Base-by-base conservation (phyloP, 2,888 invertebrate genomes). In the Microplitis manilae region DNA sequence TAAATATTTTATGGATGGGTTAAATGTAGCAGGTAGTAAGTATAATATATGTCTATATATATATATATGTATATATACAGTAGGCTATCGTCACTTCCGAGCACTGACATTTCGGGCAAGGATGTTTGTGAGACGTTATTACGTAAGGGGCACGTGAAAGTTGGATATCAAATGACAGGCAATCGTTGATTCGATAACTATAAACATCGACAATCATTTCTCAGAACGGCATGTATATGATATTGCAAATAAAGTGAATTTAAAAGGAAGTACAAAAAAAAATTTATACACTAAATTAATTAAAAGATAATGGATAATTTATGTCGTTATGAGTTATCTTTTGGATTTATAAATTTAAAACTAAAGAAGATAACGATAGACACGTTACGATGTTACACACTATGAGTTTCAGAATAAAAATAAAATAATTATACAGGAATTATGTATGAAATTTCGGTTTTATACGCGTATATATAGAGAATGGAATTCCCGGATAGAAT, bases 371-470 rank as follows among this genome's bases (percentile, higher is more conserved):
- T 30, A 50, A 50, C 50, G 50, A 50, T 50, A 13, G 50, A 50
- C 8, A 50, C 9, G 50, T 8, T 50, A 50, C 50, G 50, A 71
- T 77, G 82, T 81, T 77, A 79, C 80, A 81, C 72, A 82, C 81
- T 69, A 78, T 67, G 79, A 72, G 79, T 62, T 74, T 79, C 76
- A 64, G 73, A 77, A 79, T 68, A 71, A 73, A 30, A 50, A 50
- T 13, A 50, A 9, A 50, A 50, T 50, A 50, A 50, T 50, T 50
- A 50, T 13, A 50, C 30, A 65, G 69, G 83, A 85, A 83, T 83
- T 81, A 85, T 85, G 83, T 83, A 82, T 85, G 82, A 85, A 85
- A 84, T 86, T 86, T 86, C 83, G 83, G 83, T 85, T 85, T 85
- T 85, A 84, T 78, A 74, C 73, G 64, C 15, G 79, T 81, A 50